Conservation (phyloP, 1,140 invertebrate genomes). For the Panagrolaimus sp. region DNA sequence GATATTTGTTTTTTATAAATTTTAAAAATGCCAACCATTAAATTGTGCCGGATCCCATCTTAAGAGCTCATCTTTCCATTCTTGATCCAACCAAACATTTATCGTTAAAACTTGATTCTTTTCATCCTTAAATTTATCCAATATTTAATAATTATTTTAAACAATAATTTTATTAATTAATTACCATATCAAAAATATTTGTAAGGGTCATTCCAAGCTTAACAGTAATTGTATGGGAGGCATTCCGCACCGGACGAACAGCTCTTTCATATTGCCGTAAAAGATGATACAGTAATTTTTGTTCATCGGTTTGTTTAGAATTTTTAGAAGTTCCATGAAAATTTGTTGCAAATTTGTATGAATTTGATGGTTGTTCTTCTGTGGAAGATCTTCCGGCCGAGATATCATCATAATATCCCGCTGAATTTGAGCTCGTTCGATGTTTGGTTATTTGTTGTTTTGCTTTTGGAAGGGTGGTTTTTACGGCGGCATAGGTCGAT, state of each 20-base stretch:
- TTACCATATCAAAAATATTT: conserved; percentile 65
- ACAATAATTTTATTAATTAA: not conserved
- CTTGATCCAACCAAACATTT: conserved; percentile 63
- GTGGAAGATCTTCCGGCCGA: not conserved
- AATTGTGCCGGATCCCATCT: conserved; percentile 79
- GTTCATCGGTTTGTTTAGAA: conserved; percentile 61
- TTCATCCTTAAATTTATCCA: conserved; percentile 61
- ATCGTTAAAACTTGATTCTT: conserved; percentile 67
- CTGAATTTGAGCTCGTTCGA: conserved; percentile 16
- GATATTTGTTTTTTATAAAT: no score
- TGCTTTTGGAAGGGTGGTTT: conserved; percentile 9
- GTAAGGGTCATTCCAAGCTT: conserved; percentile 66
- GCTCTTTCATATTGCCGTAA: conserved; percentile 65
- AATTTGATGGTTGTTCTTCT: not conserved
- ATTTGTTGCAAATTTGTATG: conserved; percentile 5
- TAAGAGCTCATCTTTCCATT: conserved; percentile 86
- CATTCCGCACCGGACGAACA: conserved; percentile 65
- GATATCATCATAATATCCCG: conserved; percentile 11
- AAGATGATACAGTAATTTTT: conserved; percentile 63
- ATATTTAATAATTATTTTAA: no score
- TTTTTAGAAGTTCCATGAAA: not conserved
- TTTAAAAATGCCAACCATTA: no score
- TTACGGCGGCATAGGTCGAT: not conserved
- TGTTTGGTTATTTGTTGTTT: not conserved
- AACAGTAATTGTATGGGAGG: conserved; percentile 63